A percentile compares a stretch with the other conserved stretches of the same genome.
phyloP scores from a whole-genome alignment of 2,888 invertebrate genomes.

The Sminthurides aquaticus region DNA sequence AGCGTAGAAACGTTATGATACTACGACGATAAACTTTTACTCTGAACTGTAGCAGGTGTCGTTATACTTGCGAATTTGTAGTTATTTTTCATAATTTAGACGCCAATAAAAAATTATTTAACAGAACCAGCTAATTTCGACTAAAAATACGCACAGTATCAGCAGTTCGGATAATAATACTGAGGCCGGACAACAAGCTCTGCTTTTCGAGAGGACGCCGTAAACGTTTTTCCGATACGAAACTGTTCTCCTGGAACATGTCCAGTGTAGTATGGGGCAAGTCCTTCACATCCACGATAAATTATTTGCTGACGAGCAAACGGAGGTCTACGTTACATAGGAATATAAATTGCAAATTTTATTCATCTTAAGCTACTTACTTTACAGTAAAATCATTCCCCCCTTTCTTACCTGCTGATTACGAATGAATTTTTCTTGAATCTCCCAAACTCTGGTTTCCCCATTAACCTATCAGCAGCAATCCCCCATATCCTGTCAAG shows the following conservation, averaged over 20 bases:
- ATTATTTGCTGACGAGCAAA: slow-evolving; percentile 30
- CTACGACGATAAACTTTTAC: too few species aligned
- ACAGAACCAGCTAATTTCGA: too few species aligned
- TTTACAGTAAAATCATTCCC: neutral
- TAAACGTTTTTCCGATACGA: slow-evolving; percentile 33
- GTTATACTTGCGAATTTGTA: neutral
- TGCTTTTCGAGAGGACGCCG: slow-evolving; percentile 37
- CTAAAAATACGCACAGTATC: too few species aligned
- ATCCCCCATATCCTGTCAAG: neutral
- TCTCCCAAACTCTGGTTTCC: neutral
- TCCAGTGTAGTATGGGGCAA: slow-evolving; percentile 38
- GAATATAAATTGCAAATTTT: neutral
- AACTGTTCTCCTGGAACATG: slow-evolving; percentile 40
- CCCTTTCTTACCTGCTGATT: neutral
- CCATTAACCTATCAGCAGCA: neutral
- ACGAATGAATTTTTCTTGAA: neutral
- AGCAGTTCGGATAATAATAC: slow-evolving; percentile 30
- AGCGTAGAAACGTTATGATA: too few species aligned
- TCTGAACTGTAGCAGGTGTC: too few species aligned
- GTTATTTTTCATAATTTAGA: neutral
- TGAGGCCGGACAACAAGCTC: slow-evolving; percentile 27
- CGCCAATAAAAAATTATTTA: too few species aligned
- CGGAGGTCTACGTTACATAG: slow-evolving; percentile 30
- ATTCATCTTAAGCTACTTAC: neutral
- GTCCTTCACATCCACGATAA: slow-evolving; percentile 40